Evolutionary conservation across 2,888 invertebrate species (phyloP).

Genomic region (Pristionchus exspectatus): DNA sequence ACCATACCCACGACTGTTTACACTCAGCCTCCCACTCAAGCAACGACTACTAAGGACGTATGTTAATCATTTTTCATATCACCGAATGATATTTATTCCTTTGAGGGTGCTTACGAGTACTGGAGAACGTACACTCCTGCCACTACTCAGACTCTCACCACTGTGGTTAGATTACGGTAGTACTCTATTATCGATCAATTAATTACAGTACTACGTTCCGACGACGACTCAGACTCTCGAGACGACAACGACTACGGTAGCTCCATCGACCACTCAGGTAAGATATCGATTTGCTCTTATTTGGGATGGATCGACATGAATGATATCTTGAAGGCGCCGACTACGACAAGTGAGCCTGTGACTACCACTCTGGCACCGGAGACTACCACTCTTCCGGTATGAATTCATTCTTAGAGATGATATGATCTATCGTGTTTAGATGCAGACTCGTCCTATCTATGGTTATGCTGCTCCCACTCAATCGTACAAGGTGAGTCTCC

Average conservation of each 20-base stretch:
- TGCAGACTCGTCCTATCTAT: neutral
- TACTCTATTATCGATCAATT: neutral
- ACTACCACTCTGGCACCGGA: conserved; percentile 5
- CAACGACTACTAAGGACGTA: conserved; percentile 22
- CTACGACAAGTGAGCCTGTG: conserved; percentile 25
- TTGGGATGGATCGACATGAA: neutral
- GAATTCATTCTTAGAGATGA: neutral
- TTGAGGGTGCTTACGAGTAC: conserved; percentile 35
- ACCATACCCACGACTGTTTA: neutral
- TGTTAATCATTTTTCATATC: neutral
- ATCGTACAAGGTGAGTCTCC: neutral
- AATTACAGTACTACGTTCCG: neutral
- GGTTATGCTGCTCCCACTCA: neutral
- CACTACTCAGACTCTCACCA: conserved; percentile 24
- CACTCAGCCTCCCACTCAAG: neutral
- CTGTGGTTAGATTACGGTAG: conserved; percentile 2
- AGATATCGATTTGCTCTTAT: neutral
- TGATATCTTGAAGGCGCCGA: neutral
- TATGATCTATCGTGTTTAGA: neutral
- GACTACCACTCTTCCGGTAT: neutral
- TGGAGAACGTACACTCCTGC: conserved; percentile 40
- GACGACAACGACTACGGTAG: conserved; percentile 27
- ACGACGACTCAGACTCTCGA: conserved; percentile 37
- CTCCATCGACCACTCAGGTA: conserved; percentile 38
- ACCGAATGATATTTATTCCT: neutral